Evolutionary conservation across 2,888 invertebrate species (phyloP).

Genomic region (Nymphalis c-album): DNA sequence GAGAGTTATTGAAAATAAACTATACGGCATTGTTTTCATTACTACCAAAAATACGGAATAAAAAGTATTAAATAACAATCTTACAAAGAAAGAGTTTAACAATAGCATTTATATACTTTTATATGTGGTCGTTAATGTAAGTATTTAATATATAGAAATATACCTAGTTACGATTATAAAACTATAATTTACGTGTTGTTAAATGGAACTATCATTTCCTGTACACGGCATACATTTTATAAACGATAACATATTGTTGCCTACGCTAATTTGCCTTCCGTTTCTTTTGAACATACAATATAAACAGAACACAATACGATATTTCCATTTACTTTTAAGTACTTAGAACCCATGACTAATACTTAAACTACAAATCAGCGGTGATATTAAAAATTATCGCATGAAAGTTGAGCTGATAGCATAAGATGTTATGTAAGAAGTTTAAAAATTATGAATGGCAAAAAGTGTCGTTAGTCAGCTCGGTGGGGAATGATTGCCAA

Average conservation of each 20-base stretch:
- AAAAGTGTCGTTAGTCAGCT: constrained; percentile 36
- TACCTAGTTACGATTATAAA: neutral
- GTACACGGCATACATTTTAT: constrained; percentile 65
- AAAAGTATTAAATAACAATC: too few species aligned
- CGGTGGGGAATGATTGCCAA: constrained; percentile 48
- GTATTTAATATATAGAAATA: neutral
- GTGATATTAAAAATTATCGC: neutral
- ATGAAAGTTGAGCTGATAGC: neutral
- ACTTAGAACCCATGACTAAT: neutral
- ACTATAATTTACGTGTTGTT: constrained; percentile 10
- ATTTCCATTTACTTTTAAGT: neutral
- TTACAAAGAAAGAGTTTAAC: too few species aligned
- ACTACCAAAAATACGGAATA: too few species aligned
- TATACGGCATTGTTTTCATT: too few species aligned
- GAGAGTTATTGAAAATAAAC: too few species aligned
- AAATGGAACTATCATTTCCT: constrained; percentile 64
- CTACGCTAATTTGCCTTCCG: constrained; percentile 24
- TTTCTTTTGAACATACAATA: constrained; percentile 14
- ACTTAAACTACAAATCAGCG: neutral
- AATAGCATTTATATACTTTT: too few species aligned
- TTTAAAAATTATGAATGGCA: constrained; percentile 45
- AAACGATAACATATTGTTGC: constrained; percentile 49
- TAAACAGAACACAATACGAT: constrained; percentile 1
- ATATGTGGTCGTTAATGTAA: neutral
- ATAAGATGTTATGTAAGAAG: constrained; percentile 14